Base-by-base conservation (phyloP, 1,140 invertebrate species). In the Antheraea mylitta region DNA sequence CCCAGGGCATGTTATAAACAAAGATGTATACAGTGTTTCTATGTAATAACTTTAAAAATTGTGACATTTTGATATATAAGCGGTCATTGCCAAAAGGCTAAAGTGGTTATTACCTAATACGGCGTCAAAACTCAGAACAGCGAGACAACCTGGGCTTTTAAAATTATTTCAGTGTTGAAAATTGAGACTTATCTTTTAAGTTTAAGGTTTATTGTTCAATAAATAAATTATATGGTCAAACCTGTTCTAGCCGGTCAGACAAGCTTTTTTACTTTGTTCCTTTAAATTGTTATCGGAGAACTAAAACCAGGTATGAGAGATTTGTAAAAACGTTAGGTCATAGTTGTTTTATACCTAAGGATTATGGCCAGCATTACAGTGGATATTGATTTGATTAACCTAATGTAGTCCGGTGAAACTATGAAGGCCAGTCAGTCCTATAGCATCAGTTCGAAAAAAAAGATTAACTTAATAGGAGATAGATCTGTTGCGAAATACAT, bases 21-120 rank as follows among this genome's bases (percentile, higher is more conserved):
- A 42, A 42, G 16, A 30, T 22, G 19, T 61, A 16, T 22, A 61
- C 19, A 67, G 60, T 22, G 64, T 45, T 64, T 64, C 64, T 64
- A 64, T 63, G 65, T 59, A 13, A 30, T 36, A 16, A 61, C 19
- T 36, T 30, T 58, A 69, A 73, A 7, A 64, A 69, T 60, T 73
- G 66, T 72, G 73, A 69, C 72, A 73, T 76, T 78, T 74, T 68
- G 72, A 72, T 74, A 74, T 71, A 69, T 65, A 72, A 74, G 78
- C 77, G 75, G 85, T 88, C 84, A 89, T 87, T 87, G 82, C 87
- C 89, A 88, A 91, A 91, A 89, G 77, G 74, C 77, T 82, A 79
- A 83, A 84, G 75, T 82, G 78, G 87, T 83, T 78, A 78, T 89
- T 85, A 83, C 87, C 87, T 82, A 88, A 82, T 88, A 85, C 79